phyloP scores from a whole-genome alignment of 23 tunicate genomes.

The Halocynthia roretzi region DNA sequence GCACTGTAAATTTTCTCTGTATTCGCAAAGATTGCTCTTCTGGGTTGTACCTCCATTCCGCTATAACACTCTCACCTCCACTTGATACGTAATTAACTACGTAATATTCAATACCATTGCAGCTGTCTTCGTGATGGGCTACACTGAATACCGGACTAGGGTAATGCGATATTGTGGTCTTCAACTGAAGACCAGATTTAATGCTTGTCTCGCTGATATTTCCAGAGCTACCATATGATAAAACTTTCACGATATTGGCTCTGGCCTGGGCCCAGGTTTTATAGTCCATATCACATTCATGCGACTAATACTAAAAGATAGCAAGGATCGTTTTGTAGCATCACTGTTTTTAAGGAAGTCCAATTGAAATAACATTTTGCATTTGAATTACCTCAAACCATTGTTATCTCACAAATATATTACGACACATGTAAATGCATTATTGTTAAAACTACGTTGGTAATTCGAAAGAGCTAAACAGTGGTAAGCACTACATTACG shows the following conservation, averaged over 20 bases:
- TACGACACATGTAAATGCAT: too few relatives aligned
- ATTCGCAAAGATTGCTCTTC: slow-evolving; percentile 14
- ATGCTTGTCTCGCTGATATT: slow-evolving; percentile 28
- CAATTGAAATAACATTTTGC: too few relatives aligned
- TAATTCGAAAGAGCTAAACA: too few relatives aligned
- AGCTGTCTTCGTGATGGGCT: slow-evolving; percentile 25
- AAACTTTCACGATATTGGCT: slow-evolving; percentile 1
- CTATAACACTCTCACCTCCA: slow-evolving; percentile 36
- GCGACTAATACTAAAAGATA: too few relatives aligned
- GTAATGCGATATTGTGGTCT: slow-evolving; percentile 42
- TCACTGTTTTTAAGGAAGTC: too few relatives aligned
- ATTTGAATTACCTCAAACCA: too few relatives aligned
- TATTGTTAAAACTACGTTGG: too few relatives aligned
- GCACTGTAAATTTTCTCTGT: slow-evolving; percentile 23
- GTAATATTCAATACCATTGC: slow-evolving; percentile 31
- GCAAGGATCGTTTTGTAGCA: too few relatives aligned
- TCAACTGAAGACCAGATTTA: slow-evolving; percentile 41
- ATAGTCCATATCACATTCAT: background rate
- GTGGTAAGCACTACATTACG: too few relatives aligned
- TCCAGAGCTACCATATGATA: background rate
- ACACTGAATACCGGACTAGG: slow-evolving; percentile 43
- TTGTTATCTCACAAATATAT: too few relatives aligned
- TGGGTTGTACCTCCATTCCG: slow-evolving; percentile 51
- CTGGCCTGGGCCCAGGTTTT: slow-evolving; percentile 14
- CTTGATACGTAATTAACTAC: slow-evolving; percentile 41